Conservation (phyloP, 2,797 vertebrate species). For the Apodemus agrarius region DNA sequence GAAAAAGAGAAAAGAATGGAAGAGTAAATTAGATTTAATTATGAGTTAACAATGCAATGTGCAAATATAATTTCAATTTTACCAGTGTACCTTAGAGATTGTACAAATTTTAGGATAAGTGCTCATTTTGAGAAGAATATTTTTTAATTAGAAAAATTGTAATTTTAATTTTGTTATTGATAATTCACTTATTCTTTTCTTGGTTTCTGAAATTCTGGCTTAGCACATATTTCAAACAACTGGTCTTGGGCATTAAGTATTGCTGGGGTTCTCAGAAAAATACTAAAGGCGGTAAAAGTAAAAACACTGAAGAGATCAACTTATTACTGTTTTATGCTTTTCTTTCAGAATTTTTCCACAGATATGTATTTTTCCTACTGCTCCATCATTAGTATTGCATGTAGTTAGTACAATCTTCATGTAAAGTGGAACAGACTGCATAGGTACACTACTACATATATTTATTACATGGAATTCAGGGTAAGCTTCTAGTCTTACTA, state of each 20-base stretch:
- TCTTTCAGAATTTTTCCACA: not conserved
- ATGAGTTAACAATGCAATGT: not conserved
- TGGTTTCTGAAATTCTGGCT: not conserved
- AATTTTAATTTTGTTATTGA: not conserved
- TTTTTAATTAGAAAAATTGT: not conserved
- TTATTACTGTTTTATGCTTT: not conserved
- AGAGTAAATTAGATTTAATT: not conserved
- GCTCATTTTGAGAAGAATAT: not conserved
- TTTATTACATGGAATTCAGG: not conserved
- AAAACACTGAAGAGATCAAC: not conserved
- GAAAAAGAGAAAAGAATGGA: not conserved
- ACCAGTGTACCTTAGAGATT: not conserved
- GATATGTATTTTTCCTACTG: not conserved
- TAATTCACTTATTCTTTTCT: not conserved
- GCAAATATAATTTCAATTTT: not conserved
- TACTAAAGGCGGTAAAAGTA: not conserved
- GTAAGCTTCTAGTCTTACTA: not conserved
- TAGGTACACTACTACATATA: not conserved
- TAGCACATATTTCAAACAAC: not conserved
- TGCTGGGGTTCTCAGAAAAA: conserved; percentile 39
- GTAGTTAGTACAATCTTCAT: not conserved
- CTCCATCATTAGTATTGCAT: not conserved
- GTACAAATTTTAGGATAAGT: not conserved
- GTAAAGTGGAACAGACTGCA: not conserved
- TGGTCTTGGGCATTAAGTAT: not conserved